Base-by-base conservation (phyloP, 2,888 invertebrate genomes). In the Ennomos fuscantarius region DNA sequence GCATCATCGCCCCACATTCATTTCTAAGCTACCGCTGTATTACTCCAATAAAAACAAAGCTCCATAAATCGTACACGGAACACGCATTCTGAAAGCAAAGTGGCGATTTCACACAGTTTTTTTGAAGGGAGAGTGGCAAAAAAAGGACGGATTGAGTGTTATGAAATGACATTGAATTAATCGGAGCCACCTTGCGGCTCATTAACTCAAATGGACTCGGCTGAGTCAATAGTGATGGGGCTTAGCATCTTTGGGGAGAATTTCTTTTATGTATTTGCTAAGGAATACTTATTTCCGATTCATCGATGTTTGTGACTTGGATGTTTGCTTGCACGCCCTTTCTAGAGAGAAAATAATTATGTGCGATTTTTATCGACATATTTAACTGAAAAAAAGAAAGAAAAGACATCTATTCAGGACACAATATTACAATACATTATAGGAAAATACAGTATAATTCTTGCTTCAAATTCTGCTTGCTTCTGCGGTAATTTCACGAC, bases 111-210 rank as follows among this genome's bases (percentile, higher is more conserved):
- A 57, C 56, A 51, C 56, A 51, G 41, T 57, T 57, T 46, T 48
- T 50, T 56, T 42, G 34, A 39, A 45, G 39, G 47, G 46, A 55
- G 42, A 62, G 60, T 56, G 58, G 67, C 52, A 68, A 74, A 74
- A 70, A 69, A 49, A 48, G 60, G 46, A 51, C 42, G 11, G 24
- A 51, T 55, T 36, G 46, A 36, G 48, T 48, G 79, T 80, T 81
- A 78, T 78, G 76, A 82, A 87, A 83, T 84, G 86, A 86, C 86
- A 87, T 83, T 86, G 85, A 79, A 86, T 84, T 82, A 84, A 83
- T 81, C 76, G 73, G 78, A 82, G 80, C 87, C 89, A 87, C 87
- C 89, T 89, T 87, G 87, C 76, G 79, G 80, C 77, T 73, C 78
- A 82, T 89, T 89, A 90, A 75, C 81, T 78, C 83, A 84, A 87